Conservation (phyloP, 2,113 vertebrate species). For the Prolemur simus region DNA sequence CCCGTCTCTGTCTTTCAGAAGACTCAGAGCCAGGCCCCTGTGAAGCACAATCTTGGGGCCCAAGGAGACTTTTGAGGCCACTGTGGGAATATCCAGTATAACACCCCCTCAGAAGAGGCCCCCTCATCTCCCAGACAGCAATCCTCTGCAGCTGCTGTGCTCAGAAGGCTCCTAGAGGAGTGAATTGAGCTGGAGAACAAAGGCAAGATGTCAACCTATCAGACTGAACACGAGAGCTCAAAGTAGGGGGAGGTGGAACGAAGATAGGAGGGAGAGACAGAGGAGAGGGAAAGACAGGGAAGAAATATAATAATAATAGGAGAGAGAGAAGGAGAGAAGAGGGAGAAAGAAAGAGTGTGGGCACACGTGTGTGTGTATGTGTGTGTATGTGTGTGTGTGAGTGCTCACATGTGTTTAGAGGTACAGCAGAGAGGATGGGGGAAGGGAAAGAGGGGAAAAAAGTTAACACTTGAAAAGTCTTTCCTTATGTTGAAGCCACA, state of each 20-base stretch:
- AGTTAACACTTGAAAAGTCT: conserved; percentile 38
- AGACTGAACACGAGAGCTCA: not conserved
- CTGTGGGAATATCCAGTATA: not conserved
- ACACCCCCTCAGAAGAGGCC: not conserved
- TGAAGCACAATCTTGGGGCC: not conserved
- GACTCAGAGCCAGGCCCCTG: not conserved
- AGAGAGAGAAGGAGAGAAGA: not conserved
- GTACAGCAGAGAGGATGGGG: not conserved
- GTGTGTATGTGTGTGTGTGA: not conserved
- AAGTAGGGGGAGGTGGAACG: not conserved
- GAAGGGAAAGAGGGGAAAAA: not conserved
- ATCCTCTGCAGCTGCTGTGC: not conserved
- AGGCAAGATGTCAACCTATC: not conserved
- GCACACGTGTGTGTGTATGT: fast-evolving
- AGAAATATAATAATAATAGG: not conserved
- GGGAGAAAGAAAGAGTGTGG: not conserved
- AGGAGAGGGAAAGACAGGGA: not conserved
- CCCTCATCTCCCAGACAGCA: not conserved
- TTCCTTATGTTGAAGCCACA: conserved; percentile 60
- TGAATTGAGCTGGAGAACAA: not conserved
- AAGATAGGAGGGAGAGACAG: not conserved
- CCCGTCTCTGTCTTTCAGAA: not conserved
- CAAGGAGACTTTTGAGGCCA: not conserved
- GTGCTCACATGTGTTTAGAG: not conserved
- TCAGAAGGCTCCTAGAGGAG: not conserved